These are phyloP conservation scores for Cheilosia vulpina DNA, from an alignment of 2,888 invertebrate genomes.

Conservation along the genomic window DNA sequence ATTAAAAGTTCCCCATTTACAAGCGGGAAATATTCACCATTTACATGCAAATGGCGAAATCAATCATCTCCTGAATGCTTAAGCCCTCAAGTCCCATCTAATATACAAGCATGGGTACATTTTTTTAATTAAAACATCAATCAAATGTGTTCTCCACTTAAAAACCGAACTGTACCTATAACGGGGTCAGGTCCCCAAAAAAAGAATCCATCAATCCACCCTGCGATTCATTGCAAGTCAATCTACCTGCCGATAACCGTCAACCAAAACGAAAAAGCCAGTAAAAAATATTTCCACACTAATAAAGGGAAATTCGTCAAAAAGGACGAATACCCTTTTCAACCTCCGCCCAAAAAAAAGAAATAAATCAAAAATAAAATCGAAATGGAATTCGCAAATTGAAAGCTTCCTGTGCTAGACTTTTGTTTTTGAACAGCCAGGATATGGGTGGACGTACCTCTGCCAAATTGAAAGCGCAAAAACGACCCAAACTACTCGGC, in stretches of 20 bases:
- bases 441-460: not conserved
- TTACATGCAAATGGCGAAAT: constrained; percentile 60
- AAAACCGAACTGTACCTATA: constrained; percentile 45
- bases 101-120: constrained; percentile 43
- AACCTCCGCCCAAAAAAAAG: not conserved
- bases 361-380: constrained; percentile 10
- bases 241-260: constrained; percentile 47
- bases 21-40: constrained; percentile 12
- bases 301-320: constrained; percentile 50
- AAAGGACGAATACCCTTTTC: constrained; percentile 12
- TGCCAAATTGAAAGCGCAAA: constrained; percentile 8
- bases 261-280: constrained; percentile 37
- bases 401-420: constrained; percentile 52
- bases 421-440: constrained; percentile 39
- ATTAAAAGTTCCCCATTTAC: constrained; percentile 37
- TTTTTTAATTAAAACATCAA: constrained; percentile 77
- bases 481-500: constrained; percentile 54
- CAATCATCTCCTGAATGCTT: constrained; percentile 43
- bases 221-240: constrained; percentile 50
- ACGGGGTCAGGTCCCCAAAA: constrained; percentile 49
- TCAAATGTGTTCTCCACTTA: constrained; percentile 63
- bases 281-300: constrained; percentile 63
- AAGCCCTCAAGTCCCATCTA: constrained; percentile 43
- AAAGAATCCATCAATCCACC: constrained; percentile 50
- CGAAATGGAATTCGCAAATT: constrained; percentile 60